A percentile compares a stretch with the other conserved stretches of the same genome.
Evolutionary conservation across 2,888 invertebrate genomes (phyloP).

Genomic region (Dasypogon diadema): DNA sequence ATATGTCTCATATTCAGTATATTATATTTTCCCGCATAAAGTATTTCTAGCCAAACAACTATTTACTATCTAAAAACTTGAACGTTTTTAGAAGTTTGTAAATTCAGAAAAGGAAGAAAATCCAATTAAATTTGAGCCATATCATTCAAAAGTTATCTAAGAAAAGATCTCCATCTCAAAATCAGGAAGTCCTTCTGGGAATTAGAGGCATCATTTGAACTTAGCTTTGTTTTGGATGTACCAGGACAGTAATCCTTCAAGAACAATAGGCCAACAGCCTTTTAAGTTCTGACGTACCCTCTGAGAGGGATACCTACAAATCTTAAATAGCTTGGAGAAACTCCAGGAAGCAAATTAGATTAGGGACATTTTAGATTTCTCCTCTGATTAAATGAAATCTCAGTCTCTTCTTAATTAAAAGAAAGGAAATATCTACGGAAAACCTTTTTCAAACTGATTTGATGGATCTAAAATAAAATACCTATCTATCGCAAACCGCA

Average conservation of each 20-base stretch:
- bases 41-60: too few relatives aligned
- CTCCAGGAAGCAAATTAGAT: conserved; percentile 11
- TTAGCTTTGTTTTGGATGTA: background rate
- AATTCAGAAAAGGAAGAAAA: background rate
- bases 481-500: background rate
- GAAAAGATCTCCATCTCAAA: background rate
- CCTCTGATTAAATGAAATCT: conserved; percentile 19
- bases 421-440: background rate
- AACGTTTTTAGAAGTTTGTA: too few relatives aligned
- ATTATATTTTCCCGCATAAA: too few relatives aligned
- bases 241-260: background rate
- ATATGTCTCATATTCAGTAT: too few relatives aligned
- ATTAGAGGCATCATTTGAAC: background rate
- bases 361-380: conserved; percentile 3
- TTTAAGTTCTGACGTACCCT: background rate
- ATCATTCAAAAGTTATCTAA: background rate
- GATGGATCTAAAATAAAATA: conserved; percentile 6
- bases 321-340: background rate
- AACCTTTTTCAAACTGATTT: conserved; percentile 6
- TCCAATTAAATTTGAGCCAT: background rate
- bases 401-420: conserved; percentile 14
- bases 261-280: background rate
- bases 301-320: background rate
- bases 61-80: too few relatives aligned
- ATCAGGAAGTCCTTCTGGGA: background rate